Evolutionary conservation across 2,797 vertebrate species (phyloP), one percentile per base, ranked within the genome.

Genomic region (Tenualosa thibaudeaui): DNA sequence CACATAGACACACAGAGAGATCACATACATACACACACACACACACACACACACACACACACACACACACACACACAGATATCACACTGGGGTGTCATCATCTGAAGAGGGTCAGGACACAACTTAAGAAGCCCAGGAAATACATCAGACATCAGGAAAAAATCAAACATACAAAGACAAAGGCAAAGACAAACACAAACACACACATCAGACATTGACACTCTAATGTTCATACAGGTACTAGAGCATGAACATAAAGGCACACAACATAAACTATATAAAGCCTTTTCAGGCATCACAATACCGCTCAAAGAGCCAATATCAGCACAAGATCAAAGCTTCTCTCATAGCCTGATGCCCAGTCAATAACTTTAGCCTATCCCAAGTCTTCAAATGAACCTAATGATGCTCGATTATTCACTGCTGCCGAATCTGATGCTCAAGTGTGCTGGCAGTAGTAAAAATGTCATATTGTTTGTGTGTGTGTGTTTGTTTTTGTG

Each of bases 251-350:
- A 40, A 2, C 31, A 40, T 4, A 40, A 71, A 71, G 40, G 31
- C 68, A 75, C 68, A 40, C 68, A 37, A 37, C 26, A 71, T 75
- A 19, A 5, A 75, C 68, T 75, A 75, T 75, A 75, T 43, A 26
- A 75, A 40, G 68, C 68, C 68, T 75, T 75, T 75, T 75, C 26
- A 75, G 40, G 31, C 40, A 40, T 12, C 68, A 43, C 5, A 40
- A 31, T 15, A 37, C 26, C 37, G 65, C 31, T 37, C 31, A 75
- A 75, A 40, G 31, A 75, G 31, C 40, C 68, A 71, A 75, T 75
- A 75, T 65, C 15, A 5, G 17, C 68, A 75, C 5, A 37, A 19
- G 31, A 75, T 75, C 68, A 75, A 19, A 40, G 68, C 62, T 31
- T 15, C 62, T 40, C 31, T 75, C 31, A 6, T 75, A 75, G 68